Conservation (phyloP, 2,888 invertebrate genomes). For the Allolobophora icterica region DNA sequence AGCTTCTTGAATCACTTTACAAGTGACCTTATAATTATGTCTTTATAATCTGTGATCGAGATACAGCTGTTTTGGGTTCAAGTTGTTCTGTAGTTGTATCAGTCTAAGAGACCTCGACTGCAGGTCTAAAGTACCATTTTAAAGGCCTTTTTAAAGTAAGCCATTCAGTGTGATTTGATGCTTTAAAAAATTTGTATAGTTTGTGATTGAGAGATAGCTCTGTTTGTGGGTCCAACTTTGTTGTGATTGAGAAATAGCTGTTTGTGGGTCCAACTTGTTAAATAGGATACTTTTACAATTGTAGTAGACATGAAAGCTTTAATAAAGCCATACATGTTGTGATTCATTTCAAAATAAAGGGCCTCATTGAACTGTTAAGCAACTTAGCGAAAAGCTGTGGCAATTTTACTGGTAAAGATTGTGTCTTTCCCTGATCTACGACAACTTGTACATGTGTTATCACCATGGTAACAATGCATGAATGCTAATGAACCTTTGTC, state of each 20-base stretch:
- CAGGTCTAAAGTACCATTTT: neutral
- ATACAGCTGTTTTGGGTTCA: conserved; percentile 3
- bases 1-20: neutral
- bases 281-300: neutral
- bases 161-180: conserved; percentile 2
- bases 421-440: neutral
- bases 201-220: neutral
- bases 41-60: conserved; percentile 17
- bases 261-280: neutral
- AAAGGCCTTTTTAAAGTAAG: conserved; percentile 7
- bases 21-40: conserved; percentile 1
- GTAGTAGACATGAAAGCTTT: neutral
- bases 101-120: neutral
- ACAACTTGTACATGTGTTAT: neutral
- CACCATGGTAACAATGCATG: neutral
- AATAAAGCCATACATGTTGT: neutral
- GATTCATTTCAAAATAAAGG: neutral
- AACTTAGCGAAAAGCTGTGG: neutral
- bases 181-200: neutral
- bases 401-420: neutral
- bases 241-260: no score
- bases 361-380: neutral
- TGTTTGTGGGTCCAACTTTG: neutral
- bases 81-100: neutral
- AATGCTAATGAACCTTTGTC: neutral